Evolutionary conservation across 2,888 invertebrate genomes (phyloP), one percentile per base, ranked within the genome.

Genomic region (Timema podura): DNA sequence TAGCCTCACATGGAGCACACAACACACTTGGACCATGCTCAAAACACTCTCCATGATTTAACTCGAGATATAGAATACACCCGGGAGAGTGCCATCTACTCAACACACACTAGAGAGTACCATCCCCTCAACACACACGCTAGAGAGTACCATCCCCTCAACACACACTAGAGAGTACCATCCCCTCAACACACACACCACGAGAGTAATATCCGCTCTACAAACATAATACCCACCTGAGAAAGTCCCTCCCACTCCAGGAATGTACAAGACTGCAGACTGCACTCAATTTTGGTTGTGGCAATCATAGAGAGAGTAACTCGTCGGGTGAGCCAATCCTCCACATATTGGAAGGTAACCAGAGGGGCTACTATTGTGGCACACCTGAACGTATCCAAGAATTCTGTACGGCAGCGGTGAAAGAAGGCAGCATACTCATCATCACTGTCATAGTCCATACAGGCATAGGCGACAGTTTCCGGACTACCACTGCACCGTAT

Each of bases 351-450:
- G 82, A 94, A 96, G 9, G 94, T 92, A 44, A 94, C 88, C 48
- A 92, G 80, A 0, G 96, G 95, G 7, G 91, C 89, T 7, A 93
- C 89, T 73, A 89, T 84, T 68, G 95, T 94, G 0, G 92, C 90
- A 79, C 90, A 88, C 68, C 94, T 89, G 77, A 77, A 75, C 74
- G 91, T 90, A 76, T 95, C 95, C 44, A 93, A 82, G 73, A 93
- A 86, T 79, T 95, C 95, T 7, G 90, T 89, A 71, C 94, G 87
- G 77, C 89, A 90, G 59, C 95, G 88, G 79, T 89, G 89, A 80
- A 92, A 93, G 81, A 92, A 95, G n/a, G 88, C 83, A 10, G 88
- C 87, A 78, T 94, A 96, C 77, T 96, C 96, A 78, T 95, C 95
- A 78, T 96, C 96, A 67, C 91, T 90, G 80, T 96, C 96, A 80